Evolutionary conservation across 2,888 invertebrate genomes (phyloP), one percentile per base, ranked within the genome.

Genomic region (Eupithecia pulchellata): DNA sequence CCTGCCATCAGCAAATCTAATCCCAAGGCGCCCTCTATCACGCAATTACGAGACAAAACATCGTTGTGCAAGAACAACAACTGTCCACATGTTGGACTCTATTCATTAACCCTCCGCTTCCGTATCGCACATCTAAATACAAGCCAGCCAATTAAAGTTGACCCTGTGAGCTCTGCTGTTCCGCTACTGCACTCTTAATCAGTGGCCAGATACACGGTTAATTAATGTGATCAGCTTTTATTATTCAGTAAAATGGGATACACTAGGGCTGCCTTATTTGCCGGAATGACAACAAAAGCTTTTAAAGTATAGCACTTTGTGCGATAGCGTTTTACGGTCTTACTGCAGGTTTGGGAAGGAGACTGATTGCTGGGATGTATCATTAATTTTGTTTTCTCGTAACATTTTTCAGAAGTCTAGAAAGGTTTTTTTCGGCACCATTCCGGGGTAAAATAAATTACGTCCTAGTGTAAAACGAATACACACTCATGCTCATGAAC

Each of bases 101-200:
- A 92, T 92, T 92, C 91, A 92, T 92, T 92, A 91, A 91, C 80
- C 79, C 79, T 67, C 64, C 66, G 64, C 80, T 79, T 78, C 80
- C 83, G 88, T 92, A 92, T 93, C 93, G 89, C 88, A 85, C 89
- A 93, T 93, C 92, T 92, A 89, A 88, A 89, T 88, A 90, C 89
- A 89, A 82, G 82, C 77, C 82, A 87, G 88, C 91, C 92, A 92
- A 92, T 91, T 92, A 92, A 91, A 91, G 89, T 90, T 91, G 91
- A 92, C 91, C 92, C 87, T 81, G 83, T 85, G 83, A 61, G 61
- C 34, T 29, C 17, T 17, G 20, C 74, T 86, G 89, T 89, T 90
- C 86, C 89, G 89, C 88, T 87, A 87, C 87, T 91, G 91, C 89
- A 91, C 92, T 92, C 91, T 93, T 92, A 93, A 92, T 92, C 92